A percentile compares a stretch with the other conserved stretches of the same genome.
Evolutionary conservation across 2,113 vertebrate species (phyloP).

Genomic region (Catharus minimus): DNA sequence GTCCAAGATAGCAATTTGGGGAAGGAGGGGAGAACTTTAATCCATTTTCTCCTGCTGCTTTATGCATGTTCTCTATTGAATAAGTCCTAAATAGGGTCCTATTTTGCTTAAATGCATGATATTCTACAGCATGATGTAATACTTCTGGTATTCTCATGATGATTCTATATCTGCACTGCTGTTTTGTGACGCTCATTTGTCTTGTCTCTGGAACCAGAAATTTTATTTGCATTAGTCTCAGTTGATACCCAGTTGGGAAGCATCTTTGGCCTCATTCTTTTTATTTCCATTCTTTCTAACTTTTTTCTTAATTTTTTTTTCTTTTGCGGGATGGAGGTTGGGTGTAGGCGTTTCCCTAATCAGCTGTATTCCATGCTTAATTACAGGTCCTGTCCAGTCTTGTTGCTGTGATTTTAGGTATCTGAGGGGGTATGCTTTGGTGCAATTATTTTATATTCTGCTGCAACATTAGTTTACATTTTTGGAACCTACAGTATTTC

Average conservation of each 20-base stretch:
- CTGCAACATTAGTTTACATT: conserved; percentile 73
- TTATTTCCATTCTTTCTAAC: not conserved
- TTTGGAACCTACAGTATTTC: conserved; percentile 72
- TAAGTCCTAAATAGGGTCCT: conserved; percentile 2
- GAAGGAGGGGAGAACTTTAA: not conserved
- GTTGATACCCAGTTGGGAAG: conserved; percentile 7
- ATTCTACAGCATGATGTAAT: conserved; percentile 35
- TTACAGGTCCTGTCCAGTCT: conserved; percentile 73
- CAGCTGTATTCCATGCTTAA: conserved; percentile 70
- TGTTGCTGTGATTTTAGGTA: conserved; percentile 72
- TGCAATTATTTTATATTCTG: conserved; percentile 70
- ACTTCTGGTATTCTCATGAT: not conserved
- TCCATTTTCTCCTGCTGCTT: not conserved
- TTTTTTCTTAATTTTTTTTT: not conserved
- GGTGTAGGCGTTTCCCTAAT: conserved; percentile 67
- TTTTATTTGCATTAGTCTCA: conserved; percentile 8
- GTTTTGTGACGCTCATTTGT: not conserved
- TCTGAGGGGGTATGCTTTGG: conserved; percentile 72
- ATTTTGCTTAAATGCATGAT: not conserved
- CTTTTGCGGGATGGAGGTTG: conserved; percentile 41
- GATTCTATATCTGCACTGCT: not conserved
- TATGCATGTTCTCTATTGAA: conserved; percentile 1
- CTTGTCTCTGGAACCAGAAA: not conserved
- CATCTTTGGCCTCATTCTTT: conserved; percentile 14
- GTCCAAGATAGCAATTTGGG: not conserved